These are phyloP conservation scores for Heliconius hewitsoni DNA, from an alignment of 1,140 invertebrate species.

Conservation along the genomic window DNA sequence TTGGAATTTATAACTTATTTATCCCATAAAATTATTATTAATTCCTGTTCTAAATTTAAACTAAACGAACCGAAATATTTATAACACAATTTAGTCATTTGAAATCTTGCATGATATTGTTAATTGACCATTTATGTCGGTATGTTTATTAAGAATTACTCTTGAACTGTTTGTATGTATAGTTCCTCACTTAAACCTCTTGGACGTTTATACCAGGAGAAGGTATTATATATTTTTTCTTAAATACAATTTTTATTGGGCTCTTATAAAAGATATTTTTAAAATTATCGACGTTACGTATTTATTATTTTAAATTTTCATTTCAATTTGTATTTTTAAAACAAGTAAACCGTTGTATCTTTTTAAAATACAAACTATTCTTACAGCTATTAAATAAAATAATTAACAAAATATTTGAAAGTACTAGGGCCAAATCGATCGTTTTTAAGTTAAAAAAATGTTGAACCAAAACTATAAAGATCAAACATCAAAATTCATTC, in stretches of 20 bases:
- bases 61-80: not conserved
- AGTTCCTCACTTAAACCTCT: too few species aligned
- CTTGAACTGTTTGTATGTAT: too few species aligned
- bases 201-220: too few species aligned
- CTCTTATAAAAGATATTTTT: not conserved
- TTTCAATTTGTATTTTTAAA: too few species aligned
- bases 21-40: too few species aligned
- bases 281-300: not conserved
- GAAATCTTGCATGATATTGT: not conserved
- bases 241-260: not conserved
- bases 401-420: not conserved
- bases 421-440: not conserved
- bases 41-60: too few species aligned
- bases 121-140: not conserved
- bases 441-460: not conserved
- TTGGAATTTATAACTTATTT: constrained; percentile 39
- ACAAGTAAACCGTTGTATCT: too few species aligned
- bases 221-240: too few species aligned
- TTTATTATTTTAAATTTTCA: too few species aligned
- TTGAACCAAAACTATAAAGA: not conserved
- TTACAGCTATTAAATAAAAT: not conserved
- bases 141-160: not conserved
- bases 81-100: too few species aligned
- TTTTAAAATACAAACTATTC: not conserved
- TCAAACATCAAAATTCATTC: constrained; percentile 9